These are phyloP conservation scores for Oedothorax gibbosus DNA, from an alignment of 1,140 invertebrate species.

Conservation along the genomic window DNA sequence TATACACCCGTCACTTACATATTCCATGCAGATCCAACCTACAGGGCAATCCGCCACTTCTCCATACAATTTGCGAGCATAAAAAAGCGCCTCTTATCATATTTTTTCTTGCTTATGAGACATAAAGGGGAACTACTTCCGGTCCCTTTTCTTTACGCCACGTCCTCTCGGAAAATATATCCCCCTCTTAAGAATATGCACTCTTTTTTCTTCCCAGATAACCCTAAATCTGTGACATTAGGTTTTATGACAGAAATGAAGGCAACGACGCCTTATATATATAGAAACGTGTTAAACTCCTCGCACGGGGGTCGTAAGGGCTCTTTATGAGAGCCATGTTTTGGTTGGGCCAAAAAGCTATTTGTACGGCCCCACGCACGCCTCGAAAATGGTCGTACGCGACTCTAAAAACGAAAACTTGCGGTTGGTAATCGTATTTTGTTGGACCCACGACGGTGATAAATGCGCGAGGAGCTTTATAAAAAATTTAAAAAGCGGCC, in stretches of 20 bases:
- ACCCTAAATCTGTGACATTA: slow-evolving; percentile 58
- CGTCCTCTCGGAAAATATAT: slow-evolving; percentile 47
- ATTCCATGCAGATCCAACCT: slow-evolving; percentile 49
- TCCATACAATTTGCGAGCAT: slow-evolving; percentile 57
- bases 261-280: slow-evolving; percentile 47
- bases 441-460: slow-evolving; percentile 52
- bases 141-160: slow-evolving; percentile 3
- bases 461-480: slow-evolving; percentile 46
- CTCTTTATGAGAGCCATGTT: slow-evolving; percentile 51
- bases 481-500: slow-evolving; percentile 53
- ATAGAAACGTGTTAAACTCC: slow-evolving; percentile 51
- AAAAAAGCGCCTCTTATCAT: slow-evolving; percentile 51
- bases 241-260: slow-evolving; percentile 60
- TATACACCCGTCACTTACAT: slow-evolving; percentile 49
- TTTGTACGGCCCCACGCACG: slow-evolving; percentile 39
- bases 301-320: slow-evolving; percentile 45
- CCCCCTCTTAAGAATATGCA: slow-evolving; percentile 53
- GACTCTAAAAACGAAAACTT: slow-evolving; percentile 25
- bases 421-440: slow-evolving; percentile 57
- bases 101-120: slow-evolving; percentile 42
- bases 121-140: slow-evolving; percentile 51
- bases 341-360: slow-evolving; percentile 55
- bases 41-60: slow-evolving; percentile 50
- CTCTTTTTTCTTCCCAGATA: slow-evolving; percentile 44
- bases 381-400: slow-evolving; percentile 39